Base-by-base conservation (phyloP, 2,113 vertebrate genomes). In the Tricholaema leucomelas region DNA sequence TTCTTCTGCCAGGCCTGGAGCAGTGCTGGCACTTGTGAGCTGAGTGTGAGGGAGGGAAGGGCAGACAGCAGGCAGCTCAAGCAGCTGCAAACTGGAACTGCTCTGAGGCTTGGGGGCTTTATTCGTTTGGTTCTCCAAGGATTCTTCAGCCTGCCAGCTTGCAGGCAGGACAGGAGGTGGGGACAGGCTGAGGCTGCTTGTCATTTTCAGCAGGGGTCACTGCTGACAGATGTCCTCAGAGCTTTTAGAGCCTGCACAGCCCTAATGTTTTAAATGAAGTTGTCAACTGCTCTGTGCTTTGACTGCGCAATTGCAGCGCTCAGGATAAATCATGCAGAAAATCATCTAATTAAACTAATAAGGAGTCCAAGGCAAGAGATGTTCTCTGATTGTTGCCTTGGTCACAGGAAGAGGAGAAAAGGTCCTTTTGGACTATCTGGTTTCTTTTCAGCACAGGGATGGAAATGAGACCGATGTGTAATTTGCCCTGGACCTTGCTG, bases 281-380 rank as follows among this genome's bases (percentile, higher is more conserved):
- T 97, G 95, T 97, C 97, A 96, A 94, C 85, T 33, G 93, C 87
- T 92, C 88, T 95, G 91, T 93, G 95, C 82, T 95, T 96, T 95
- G 92, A 93, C 96, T 92, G 93, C 33, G 65, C 93, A 87, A 44
- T 93, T 74, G 52, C 92, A 75, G 85, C n/a, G 11, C 78, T 92
- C 78, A 75, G 79, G 89, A 91, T 91, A 91, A 77, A 94, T 93
- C 85, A 93, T 94, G 92, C 92, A 81, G 96, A 96, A 97, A 97
- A 97, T 94, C 44, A 89, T 90, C 91, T 95, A 89, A 97, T 96
- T 96, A 94, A 96, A 93, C 74, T 95, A 95, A 96, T 93, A 94
- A 95, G 87, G 94, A 96, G 91, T 91, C 94, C 92, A 58, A 94
- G 76, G 79, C 70, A 11, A 50, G 85, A 85, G 83, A 93, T 72